A percentile compares a stretch with the other conserved stretches of the same genome.
Evolutionary conservation across 2,888 invertebrate species (phyloP).

Genomic region (Eupithecia inturbata): DNA sequence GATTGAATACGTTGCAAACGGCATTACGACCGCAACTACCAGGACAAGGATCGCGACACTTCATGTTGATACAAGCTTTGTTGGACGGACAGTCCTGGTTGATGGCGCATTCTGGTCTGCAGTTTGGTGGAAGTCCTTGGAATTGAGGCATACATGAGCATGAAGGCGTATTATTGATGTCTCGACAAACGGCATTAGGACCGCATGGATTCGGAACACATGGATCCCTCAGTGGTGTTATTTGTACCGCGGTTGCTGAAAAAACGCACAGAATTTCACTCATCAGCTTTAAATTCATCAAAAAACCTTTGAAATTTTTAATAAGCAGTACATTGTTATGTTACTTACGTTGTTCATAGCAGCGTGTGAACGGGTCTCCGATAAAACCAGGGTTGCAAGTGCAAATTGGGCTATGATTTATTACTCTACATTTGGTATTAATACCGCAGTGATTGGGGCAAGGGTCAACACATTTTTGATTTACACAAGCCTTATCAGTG

Average conservation of each 20-base stretch:
- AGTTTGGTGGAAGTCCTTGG: conserved; percentile 89
- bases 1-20: conserved; percentile 86
- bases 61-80: conserved; percentile 89
- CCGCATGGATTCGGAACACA: conserved; percentile 89
- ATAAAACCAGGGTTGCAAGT: conserved; percentile 85
- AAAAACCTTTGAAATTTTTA: background rate
- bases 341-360: conserved; percentile 81
- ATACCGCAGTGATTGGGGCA: conserved; percentile 89
- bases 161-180: conserved; percentile 84
- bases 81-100: conserved; percentile 89
- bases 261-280: conserved; percentile 29
- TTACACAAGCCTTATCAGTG: conserved; percentile 88
- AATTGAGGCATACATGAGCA: conserved; percentile 87
- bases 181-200: conserved; percentile 85
- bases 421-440: conserved; percentile 88
- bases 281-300: background rate
- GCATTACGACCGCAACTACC: conserved; percentile 88
- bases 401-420: conserved; percentile 92
- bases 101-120: conserved; percentile 89
- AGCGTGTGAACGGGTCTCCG: conserved; percentile 88
- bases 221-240: conserved; percentile 79
- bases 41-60: conserved; percentile 89
- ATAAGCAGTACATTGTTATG: background rate
- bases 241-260: conserved; percentile 57
- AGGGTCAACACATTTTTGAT: conserved; percentile 90